These are phyloP conservation scores for Molossus molossus DNA, from an alignment of 2,797 vertebrate genomes.

Conservation along the genomic window DNA sequence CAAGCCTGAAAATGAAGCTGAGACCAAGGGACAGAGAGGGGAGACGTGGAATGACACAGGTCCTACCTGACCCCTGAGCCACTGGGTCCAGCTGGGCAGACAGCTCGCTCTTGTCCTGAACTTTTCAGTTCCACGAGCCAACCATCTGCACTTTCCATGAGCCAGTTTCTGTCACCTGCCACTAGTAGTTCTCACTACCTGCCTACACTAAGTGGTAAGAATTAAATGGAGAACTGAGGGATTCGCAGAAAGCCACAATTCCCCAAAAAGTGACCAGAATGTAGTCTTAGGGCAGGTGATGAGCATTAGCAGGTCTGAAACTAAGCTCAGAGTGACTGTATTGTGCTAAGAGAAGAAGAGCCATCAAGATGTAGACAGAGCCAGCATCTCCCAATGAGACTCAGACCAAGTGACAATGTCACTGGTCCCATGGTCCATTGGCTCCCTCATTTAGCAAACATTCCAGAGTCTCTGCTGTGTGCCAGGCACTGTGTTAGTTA, in stretches of 20 bases:
- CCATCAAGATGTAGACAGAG: background rate
- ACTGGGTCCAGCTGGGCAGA: background rate
- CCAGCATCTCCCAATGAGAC: background rate
- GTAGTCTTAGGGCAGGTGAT: background rate
- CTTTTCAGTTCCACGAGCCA: background rate
- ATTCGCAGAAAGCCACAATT: constrained; percentile 7
- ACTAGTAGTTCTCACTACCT: background rate
- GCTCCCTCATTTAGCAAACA: background rate
- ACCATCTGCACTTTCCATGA: background rate
- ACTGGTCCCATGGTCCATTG: background rate
- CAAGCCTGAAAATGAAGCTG: background rate
- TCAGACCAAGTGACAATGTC: background rate
- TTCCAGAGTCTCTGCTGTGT: background rate
- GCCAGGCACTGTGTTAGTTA: background rate
- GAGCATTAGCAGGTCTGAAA: background rate
- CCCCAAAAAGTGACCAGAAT: background rate
- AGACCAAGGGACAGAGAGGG: background rate
- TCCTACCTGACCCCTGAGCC: fast-evolving
- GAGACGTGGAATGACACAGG: background rate
- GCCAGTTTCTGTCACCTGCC: background rate
- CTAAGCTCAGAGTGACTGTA: background rate
- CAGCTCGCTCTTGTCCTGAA: background rate
- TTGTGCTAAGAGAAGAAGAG: background rate
- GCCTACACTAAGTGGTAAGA: background rate
- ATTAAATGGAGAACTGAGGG: background rate